Percentiles rank a stretch among this genome's conserved stretches.
These are phyloP conservation scores for Erebia ligea DNA, from an alignment of 2,888 invertebrate genomes.

Conservation along the genomic window DNA sequence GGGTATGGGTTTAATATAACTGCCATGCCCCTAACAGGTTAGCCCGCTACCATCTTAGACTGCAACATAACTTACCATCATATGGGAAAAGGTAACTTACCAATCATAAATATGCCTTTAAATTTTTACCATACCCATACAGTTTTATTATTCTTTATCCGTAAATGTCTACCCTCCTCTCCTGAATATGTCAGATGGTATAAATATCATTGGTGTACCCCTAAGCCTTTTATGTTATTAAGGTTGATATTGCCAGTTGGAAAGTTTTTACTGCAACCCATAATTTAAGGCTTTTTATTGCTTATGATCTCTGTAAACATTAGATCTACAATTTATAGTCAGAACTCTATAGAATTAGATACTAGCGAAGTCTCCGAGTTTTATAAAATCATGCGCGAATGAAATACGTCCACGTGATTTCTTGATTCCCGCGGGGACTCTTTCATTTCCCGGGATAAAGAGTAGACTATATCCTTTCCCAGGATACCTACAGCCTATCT, in stretches of 20 bases:
- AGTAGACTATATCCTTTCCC: no score
- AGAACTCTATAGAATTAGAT: no score
- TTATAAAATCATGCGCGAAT: no score
- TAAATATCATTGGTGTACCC: slow-evolving; percentile 10
- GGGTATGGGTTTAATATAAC: no score
- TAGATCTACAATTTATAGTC: not conserved
- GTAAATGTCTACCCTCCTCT: slow-evolving; percentile 25
- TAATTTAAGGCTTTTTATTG: slow-evolving; percentile 9
- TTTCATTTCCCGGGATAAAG: no score
- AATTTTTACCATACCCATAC: not conserved
- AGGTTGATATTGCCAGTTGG: slow-evolving; percentile 8
- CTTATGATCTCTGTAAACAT: not conserved
- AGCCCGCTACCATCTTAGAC: no score
- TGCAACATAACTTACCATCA: no score
- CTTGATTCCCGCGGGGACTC: no score
- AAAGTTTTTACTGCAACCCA: slow-evolving; percentile 13
- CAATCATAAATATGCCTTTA: slow-evolving; percentile 20
- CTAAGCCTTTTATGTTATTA: slow-evolving; percentile 22
- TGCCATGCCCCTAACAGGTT: no score
- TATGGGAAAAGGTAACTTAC: not conserved
- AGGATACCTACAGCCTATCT: no score
- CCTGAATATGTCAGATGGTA: slow-evolving; percentile 22
- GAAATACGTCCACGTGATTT: no score
- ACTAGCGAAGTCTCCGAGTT: no score
- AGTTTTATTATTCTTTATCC: slow-evolving; percentile 22